A percentile compares a stretch with the other conserved stretches of the same genome.
Conservation (phyloP, 2,797 vertebrate species). For the Sebastes minor region DNA sequence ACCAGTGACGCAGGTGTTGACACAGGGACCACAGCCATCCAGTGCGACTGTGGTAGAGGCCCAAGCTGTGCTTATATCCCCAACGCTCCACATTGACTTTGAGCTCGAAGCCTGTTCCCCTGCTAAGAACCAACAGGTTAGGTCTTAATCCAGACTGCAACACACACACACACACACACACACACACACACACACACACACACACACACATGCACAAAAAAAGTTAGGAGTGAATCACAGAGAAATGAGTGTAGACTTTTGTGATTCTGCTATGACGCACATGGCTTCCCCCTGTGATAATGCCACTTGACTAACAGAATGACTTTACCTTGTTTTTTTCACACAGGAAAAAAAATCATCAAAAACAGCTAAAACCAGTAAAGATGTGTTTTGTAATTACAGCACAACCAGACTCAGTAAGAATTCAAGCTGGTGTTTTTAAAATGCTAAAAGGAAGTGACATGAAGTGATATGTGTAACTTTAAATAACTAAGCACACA, state of each 20-base stretch:
- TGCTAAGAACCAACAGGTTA: slow-evolving; percentile 51
- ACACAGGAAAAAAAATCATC: not conserved
- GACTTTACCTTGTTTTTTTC: not conserved
- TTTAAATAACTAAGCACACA: not conserved
- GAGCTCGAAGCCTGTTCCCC: slow-evolving; percentile 11
- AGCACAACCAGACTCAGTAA: not conserved
- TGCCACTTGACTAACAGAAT: not conserved
- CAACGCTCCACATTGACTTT: not conserved
- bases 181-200: not conserved
- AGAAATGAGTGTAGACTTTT: not conserved
- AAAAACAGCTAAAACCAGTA: not conserved
- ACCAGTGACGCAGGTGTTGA: not conserved
- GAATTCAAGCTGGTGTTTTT: not conserved
- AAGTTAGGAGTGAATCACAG: not conserved
- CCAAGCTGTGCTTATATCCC: slow-evolving; percentile 12
- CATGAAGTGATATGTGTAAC: not conserved
- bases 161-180: not conserved
- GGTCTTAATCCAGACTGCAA: not conserved
- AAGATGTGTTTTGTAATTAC: not conserved
- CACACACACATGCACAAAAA: not conserved
- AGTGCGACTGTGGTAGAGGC: slow-evolving; percentile 2
- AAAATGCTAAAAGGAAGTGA: not conserved
- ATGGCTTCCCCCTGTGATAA: not conserved
- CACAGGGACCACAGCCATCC: not conserved
- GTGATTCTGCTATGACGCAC: not conserved